Evolutionary conservation across 53 echinoderm and acorn worm species (phyloP).

Genomic region (Actinopyga echinites): DNA sequence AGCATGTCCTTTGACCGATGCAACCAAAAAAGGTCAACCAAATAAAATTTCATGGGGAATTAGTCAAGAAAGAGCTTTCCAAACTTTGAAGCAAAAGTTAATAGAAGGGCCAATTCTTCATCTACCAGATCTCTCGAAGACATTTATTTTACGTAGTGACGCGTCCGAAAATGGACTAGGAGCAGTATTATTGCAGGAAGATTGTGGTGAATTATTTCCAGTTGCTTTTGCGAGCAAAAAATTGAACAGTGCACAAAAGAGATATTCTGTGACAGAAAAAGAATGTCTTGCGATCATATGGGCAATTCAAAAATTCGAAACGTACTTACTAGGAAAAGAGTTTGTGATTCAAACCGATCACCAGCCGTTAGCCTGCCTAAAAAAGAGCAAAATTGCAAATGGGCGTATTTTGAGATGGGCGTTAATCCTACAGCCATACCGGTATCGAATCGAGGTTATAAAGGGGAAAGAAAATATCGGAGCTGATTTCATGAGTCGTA

Average conservation of each 20-base stretch:
- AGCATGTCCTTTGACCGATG: slow-evolving; percentile 58
- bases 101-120: slow-evolving; percentile 22
- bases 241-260: background rate
- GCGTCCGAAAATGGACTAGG: slow-evolving; percentile 34
- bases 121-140: slow-evolving; percentile 26
- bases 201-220: slow-evolving; percentile 23
- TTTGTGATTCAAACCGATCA: slow-evolving; percentile 55
- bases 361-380: slow-evolving; percentile 35
- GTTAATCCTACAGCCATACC: slow-evolving; percentile 50
- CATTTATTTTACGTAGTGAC: slow-evolving; percentile 41
- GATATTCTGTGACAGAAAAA: background rate
- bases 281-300: slow-evolving; percentile 44
- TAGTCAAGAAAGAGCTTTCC: slow-evolving; percentile 38
- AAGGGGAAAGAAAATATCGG: slow-evolving; percentile 63
- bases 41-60: slow-evolving; percentile 56
- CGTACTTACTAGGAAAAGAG: slow-evolving; percentile 42
- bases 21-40: slow-evolving; percentile 48
- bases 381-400: slow-evolving; percentile 32
- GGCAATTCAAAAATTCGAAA: slow-evolving; percentile 37
- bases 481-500: slow-evolving; percentile 61
- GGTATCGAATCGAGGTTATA: slow-evolving; percentile 52
- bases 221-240: slow-evolving; percentile 47
- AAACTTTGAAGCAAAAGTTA: slow-evolving; percentile 29
- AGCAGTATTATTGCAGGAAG: slow-evolving; percentile 42
- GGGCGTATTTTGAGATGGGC: slow-evolving; percentile 54